These are phyloP conservation scores for Toxotes chatareus DNA, from an alignment of 2,113 vertebrate genomes.

Conservation along the genomic window DNA sequence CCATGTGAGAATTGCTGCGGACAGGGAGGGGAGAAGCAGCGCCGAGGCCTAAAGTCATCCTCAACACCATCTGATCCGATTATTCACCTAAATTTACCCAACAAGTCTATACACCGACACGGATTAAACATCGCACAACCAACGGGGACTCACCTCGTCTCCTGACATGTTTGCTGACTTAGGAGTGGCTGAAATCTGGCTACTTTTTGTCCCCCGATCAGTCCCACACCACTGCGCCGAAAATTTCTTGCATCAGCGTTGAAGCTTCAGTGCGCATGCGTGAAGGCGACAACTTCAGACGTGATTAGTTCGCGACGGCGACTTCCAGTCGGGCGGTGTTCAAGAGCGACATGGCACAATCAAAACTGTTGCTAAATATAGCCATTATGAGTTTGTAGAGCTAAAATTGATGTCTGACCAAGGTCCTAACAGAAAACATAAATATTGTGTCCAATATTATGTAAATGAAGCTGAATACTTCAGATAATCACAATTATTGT, in stretches of 20 bases:
- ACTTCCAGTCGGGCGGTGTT: not conserved
- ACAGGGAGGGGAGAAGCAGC: conserved; percentile 42
- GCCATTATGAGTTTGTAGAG: not conserved
- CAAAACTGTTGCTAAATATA: not conserved
- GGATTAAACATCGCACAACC: accelerated
- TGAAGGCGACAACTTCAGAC: conserved; percentile 39
- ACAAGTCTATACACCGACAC: not conserved
- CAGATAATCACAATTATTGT: not conserved
- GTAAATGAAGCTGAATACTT: not conserved
- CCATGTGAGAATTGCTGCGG: conserved; percentile 75
- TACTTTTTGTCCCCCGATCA: conserved; percentile 30
- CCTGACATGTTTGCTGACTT: conserved; percentile 81
- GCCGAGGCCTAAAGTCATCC: conserved; percentile 73
- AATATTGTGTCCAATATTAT: not conserved
- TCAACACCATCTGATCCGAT: not conserved
- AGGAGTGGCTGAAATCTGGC: conserved; percentile 4
- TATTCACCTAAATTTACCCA: not conserved
- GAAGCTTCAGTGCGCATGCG: conserved; percentile 66
- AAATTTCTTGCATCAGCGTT: conserved; percentile 83
- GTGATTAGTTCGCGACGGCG: conserved; percentile 47
- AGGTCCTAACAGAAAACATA: not conserved
- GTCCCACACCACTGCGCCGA: conserved; percentile 42
- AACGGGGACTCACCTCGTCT: conserved; percentile 80
- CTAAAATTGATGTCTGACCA: too few relatives aligned
- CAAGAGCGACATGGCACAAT: not conserved